Evolutionary conservation across 2,888 invertebrate genomes (phyloP), one percentile per base, ranked within the genome.

Genomic region (Dryococelus australis): DNA sequence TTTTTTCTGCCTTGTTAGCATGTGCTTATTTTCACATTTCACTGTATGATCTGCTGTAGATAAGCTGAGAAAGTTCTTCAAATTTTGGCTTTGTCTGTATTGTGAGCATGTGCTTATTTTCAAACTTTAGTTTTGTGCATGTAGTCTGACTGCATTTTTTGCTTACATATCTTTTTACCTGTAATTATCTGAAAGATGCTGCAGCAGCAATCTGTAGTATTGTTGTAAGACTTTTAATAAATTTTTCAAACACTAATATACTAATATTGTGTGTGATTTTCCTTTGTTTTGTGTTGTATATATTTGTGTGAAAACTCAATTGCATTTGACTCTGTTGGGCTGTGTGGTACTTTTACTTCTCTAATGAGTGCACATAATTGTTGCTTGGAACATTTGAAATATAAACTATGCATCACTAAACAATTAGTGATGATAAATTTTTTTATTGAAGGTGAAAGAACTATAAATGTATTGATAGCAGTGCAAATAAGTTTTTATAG

Each of bases 31-130:
- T 65, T 65, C 65, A 65, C 65, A 65, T 13, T 47, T 10, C 16
- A 16, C 8, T 6, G 8, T 47, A 47, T 16, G 90, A 96, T 97
- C 92, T 98, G 97, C 92, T 98, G 98, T 93, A 94, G 95, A 97
- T 97, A 92, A 93, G 95, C 94, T n/a, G 65, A 65, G 65, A 16
- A n/a, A 65, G 65, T 1, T 35, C 2, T 35, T 35, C 27, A 79
- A 79, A 43, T 35, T 84, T n/a, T n/a, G n/a, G 65, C 65, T 65
- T 65, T 65, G n/a, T 65, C 83, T 83, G 83, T 5, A 0, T 83
- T 43, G 83, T 43, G 16, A 65, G 65, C 65, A 65, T 65, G 65
- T 65, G 65, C 65, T 65, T n/a, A n/a, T 65, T 51, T 51, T 51
- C 51, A 24, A 20, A 65, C n/a, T 20, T 65, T 20, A n/a, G 8